A percentile compares a stretch with the other conserved stretches of the same genome.
Conservation (phyloP, 2,888 invertebrate species). For the Tiliacea aurago region DNA sequence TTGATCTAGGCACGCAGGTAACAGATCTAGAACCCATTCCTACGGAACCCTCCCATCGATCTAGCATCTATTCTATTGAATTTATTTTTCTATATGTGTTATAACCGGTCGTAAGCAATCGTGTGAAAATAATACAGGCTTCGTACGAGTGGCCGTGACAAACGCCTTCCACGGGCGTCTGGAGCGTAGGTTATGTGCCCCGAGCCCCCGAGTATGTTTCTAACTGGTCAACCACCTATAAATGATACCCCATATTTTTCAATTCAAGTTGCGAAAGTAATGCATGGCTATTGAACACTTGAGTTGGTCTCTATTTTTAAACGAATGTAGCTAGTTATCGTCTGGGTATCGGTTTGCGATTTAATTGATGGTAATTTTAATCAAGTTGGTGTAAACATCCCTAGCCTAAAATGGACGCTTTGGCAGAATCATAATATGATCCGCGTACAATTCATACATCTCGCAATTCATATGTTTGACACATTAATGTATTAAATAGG, state of each 20-base stretch:
- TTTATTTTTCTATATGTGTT: constrained; percentile 68
- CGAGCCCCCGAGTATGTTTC: constrained; percentile 16
- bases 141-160: constrained; percentile 56
- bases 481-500: too few species aligned
- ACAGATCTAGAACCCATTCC: background rate
- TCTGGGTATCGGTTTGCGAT: constrained; percentile 7
- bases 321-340: constrained; percentile 25
- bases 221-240: constrained; percentile 53
- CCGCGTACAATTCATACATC: too few species aligned
- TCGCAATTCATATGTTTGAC: too few species aligned
- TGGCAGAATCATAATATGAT: too few species aligned
- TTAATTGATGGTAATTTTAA: constrained; percentile 31
- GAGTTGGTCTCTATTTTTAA: constrained; percentile 14
- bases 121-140: constrained; percentile 81
- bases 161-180: constrained; percentile 46
- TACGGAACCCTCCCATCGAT: constrained; percentile 66
- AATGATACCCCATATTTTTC: constrained; percentile 48
- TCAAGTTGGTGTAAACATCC: constrained; percentile 8
- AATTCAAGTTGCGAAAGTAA: constrained; percentile 56
- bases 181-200: constrained; percentile 31
- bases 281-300: constrained; percentile 28
- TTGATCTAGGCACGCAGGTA: too few species aligned
- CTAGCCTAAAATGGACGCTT: too few species aligned
- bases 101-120: constrained; percentile 82
- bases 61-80: constrained; percentile 60